Evolutionary conservation across 1,140 invertebrate genomes (phyloP), one percentile per base, ranked within the genome.

Genomic region (Periplaneta americana): DNA sequence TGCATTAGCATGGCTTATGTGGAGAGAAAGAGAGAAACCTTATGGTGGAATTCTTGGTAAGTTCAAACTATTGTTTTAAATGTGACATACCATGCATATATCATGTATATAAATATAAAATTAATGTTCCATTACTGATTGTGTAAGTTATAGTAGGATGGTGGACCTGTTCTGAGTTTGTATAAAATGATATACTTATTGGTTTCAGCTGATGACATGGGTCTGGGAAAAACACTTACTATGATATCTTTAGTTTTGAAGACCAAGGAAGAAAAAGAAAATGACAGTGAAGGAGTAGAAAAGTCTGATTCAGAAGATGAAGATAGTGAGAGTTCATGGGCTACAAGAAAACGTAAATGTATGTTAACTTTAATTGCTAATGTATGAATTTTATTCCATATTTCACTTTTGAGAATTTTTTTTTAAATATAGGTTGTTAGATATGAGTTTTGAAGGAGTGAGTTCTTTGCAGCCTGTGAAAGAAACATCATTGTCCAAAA

Each of bases 151-250:
- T 48, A 48, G 39, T 48, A 8, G 39, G 3, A 48, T 8, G 15
- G 3, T 48, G 39, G n/a, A n/a, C n/a, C n/a, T n/a, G 28, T 81
- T 34, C 34, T 80, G 1, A 31, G 48, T 37, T 78, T 75, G n/a
- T 34, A 74, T 22, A 5, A 8, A 78, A 32, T 75, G 74, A 85
- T 85, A 83, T 48, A 87, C 22, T 8, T 28, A 66, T 5, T 66
- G 22, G 5, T 66, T 86, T 82, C 85, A 92, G 97, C 97, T 79
- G 97, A 98, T 90, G 97, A 98, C 86, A 99, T 99, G 97, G 98
- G 98, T 35, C 88, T 97, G 0, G 96, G 96, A 0, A 98, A 99
- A 88, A 99, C 98, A 0, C 87, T 99, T 9, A 97, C 96, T 0
- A 97, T 98, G 94, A 96, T 99, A 82, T 92, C 97, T 0, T 87